Evolutionary conservation across 2,888 invertebrate species (phyloP), one percentile per base, ranked within the genome.

Genomic region (Drosophila ezoana): DNA sequence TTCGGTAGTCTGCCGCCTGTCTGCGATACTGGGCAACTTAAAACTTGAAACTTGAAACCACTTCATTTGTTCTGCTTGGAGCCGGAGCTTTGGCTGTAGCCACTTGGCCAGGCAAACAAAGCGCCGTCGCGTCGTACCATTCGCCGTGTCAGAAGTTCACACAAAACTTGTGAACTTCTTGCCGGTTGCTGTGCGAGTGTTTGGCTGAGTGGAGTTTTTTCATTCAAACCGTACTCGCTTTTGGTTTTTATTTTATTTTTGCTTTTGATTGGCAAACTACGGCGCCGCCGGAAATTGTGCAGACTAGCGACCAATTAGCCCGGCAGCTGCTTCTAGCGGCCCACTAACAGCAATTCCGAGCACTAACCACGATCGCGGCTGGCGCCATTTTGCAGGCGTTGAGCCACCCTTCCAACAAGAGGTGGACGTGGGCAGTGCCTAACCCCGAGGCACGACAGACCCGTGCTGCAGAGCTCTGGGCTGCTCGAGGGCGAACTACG

Each of bases 1-100:
- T 37, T 51, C 48, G 32, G 37, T 41, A 23, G 11, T 14, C 37
- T 38, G 44, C 64, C 44, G 23, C 11, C 33, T 10, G 63, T 57
- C 49, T 54, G 64, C 33, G n/a, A 18, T 33, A 45, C 45, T 54
- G 56, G 14, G 23, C 47, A 28, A 28, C 28, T 28, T 82, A 86
- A 79, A 80, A 80, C 86, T 28, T 82, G 80, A 79, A 80, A 80
- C 86, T 76, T 76, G 76, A 80, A 79, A 86, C 86, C 86, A 86
- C 83, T 85, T 70, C 66, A 67, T 72, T 69, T 68, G 58, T 28
- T 28, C 28, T 75, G 54, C 48, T 53, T 38, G 23, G 68, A 49
- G 51, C 52, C 47, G 62, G 45, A 62, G 54, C 63, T 33, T 35
- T 5, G 14, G 43, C 18, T 52, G 51, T 14, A 56, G 62, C 44